These are phyloP conservation scores for Alaudala cheleensis DNA, from an alignment of 2,113 vertebrate species.

Conservation along the genomic window DNA sequence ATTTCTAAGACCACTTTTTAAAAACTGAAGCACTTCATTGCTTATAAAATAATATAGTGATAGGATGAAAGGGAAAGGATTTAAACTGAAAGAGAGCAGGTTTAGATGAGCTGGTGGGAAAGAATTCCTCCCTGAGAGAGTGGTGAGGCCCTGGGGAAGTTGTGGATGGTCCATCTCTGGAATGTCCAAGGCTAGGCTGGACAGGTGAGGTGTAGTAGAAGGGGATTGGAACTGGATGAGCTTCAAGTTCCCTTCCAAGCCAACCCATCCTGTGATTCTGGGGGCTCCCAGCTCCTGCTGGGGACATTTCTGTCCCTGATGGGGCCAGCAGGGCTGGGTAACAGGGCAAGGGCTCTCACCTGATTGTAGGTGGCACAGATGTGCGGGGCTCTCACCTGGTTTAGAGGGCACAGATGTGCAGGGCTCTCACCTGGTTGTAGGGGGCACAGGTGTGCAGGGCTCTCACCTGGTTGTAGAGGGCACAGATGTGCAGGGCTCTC, in stretches of 20 bases:
- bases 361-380: slow-evolving; percentile 91
- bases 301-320: no score
- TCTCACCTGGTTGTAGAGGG: no score
- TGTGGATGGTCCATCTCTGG: neutral
- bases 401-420: slow-evolving; percentile 91
- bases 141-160: neutral
- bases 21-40: neutral
- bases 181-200: no score
- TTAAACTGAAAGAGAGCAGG: neutral
- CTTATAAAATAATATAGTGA: neutral
- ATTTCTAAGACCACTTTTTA: neutral
- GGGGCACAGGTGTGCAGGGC: no score
- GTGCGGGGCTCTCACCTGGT: slow-evolving; percentile 81
- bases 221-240: no score
- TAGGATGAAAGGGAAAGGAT: neutral
- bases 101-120: neutral
- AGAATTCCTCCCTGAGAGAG: neutral
- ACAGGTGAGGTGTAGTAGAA: fast-evolving
- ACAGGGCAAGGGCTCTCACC: slow-evolving; percentile 44
- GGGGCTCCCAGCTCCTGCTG: fast-evolving
- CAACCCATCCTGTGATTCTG: fast-evolving
- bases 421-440: slow-evolving; percentile 70
- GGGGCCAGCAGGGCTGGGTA: fast-evolving
- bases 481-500: no score
- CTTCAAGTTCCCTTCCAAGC: neutral